Base-by-base conservation (phyloP, 2,888 invertebrate genomes). In the Limnephilus lunatus region DNA sequence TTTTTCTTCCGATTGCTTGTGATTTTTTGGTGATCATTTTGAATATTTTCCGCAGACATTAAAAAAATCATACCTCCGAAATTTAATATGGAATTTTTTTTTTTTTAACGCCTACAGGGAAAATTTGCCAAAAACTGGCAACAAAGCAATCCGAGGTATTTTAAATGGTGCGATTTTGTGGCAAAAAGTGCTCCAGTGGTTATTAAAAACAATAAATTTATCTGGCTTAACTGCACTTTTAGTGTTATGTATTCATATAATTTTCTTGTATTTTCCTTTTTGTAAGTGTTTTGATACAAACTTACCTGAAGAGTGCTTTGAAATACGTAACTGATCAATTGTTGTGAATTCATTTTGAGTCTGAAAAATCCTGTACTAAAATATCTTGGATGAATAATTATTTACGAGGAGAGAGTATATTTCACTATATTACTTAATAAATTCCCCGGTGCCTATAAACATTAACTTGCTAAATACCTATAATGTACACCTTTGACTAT, bases 391-490 rank as follows among this genome's bases (percentile, higher is more conserved):
- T 32, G 25, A 89, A 30, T n/a, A 32, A 81, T 48, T 90, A 39
- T 86, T 35, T 80, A 80, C 44, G 81, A n/a, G 80, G 81, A 81
- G 35, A 68, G 83, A 68, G 53, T 44, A 90, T 32, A 91, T 86
- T 91, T 81, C 86, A 91, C 81, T 44, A 44, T 39, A 39, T 39
- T 39, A 86, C 44, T 80, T 86, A 53, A 39, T 91, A 91, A 80
- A 90, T 90, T 30, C 53, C 91, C 86, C 86, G 91, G 91, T 91
- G 91, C 91, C 86, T 86, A 90, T 32, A 81, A 82, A 90, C 90
- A 82, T 82, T 32, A 90, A 31, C 82, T 68, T 85, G 90, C 88
- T 89, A 53, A 48, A 87, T 44, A 44, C 32, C 39, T 80, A 88
- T 25, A 48, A 48, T 86, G 30, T 89, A 39, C 32, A 30, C 88